phyloP scores from a whole-genome alignment of 2,888 invertebrate species.

The Drosophila colorata region DNA sequence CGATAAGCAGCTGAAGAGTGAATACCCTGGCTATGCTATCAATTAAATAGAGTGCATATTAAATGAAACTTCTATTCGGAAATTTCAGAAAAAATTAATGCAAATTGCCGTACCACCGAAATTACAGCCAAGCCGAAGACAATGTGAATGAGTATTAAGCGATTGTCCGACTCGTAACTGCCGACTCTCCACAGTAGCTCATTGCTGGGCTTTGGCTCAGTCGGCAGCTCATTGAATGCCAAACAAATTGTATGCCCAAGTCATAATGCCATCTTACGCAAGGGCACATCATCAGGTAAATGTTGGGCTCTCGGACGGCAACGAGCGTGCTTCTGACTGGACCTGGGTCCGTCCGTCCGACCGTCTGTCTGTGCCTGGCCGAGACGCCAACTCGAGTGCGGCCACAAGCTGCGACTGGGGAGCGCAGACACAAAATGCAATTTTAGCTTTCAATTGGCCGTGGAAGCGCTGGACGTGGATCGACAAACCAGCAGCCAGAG shows the following conservation, averaged over 20 bases:
- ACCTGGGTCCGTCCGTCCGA: background rate
- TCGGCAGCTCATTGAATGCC: conserved; percentile 22
- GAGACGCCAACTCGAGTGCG: conserved; percentile 18
- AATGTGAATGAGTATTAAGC: conserved; percentile 19
- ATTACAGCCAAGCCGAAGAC: conserved; percentile 12
- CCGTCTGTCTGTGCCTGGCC: background rate
- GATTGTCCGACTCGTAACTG: conserved; percentile 32
- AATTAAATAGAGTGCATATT: background rate
- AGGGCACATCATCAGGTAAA: conserved; percentile 48
- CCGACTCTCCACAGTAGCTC: conserved; percentile 22
- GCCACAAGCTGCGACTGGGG: conserved; percentile 11
- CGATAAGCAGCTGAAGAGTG: conserved; percentile 8
- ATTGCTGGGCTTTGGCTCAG: conserved; percentile 7
- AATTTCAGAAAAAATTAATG: conserved; percentile 8
- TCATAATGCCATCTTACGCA: conserved; percentile 58
- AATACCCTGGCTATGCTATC: background rate
- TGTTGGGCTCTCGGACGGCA: background rate
- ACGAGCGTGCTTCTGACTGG: background rate
- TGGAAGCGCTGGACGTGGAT: conserved; percentile 48
- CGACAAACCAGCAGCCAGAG: conserved; percentile 5
- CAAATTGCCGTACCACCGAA: conserved; percentile 7
- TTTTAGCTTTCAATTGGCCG: conserved; percentile 79
- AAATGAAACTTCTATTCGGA: background rate
- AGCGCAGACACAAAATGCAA: conserved; percentile 74
- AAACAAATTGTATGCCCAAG: conserved; percentile 64